These are phyloP conservation scores for Labeo calbasu DNA, from an alignment of 2,797 vertebrate genomes.

Conservation along the genomic window DNA sequence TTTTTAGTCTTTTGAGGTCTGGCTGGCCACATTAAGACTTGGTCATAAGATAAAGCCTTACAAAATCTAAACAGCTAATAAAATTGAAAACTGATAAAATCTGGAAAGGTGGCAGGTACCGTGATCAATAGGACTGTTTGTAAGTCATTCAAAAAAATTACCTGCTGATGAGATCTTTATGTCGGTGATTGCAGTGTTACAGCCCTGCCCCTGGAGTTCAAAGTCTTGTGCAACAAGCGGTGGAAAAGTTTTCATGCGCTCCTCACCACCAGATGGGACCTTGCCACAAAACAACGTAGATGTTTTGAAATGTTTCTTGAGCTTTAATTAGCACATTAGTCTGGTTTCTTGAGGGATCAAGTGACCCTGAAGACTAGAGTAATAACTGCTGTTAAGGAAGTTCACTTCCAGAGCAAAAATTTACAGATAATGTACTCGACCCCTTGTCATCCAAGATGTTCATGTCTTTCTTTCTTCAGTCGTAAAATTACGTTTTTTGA, in stretches of 20 bases:
- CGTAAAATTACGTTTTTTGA: no score
- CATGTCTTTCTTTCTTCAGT: no score
- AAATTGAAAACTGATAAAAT: neutral
- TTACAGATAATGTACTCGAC: no score
- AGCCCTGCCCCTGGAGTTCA: constrained; percentile 78
- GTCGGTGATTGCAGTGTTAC: constrained; percentile 82
- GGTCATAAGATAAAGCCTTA: neutral
- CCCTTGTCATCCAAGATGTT: no score
- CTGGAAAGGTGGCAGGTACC: neutral
- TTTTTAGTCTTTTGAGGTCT: neutral
- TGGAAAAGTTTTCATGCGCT: constrained; percentile 89
- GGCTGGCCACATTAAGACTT: neutral
- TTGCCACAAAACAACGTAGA: constrained; percentile 61
- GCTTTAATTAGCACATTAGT: neutral
- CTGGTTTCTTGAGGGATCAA: neutral
- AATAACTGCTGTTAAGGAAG: neutral
- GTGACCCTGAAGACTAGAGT: neutral
- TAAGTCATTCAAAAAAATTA: constrained; percentile 60
- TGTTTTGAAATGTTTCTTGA: neutral
- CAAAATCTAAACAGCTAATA: neutral
- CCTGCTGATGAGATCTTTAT: constrained; percentile 92
- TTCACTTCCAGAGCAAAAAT: no score
- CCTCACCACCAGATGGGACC: constrained; percentile 89
- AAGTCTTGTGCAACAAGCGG: constrained; percentile 82
- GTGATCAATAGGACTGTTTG: no score